These are phyloP conservation scores for Butorides virescens DNA, from an alignment of 2,113 vertebrate genomes.

Conservation along the genomic window DNA sequence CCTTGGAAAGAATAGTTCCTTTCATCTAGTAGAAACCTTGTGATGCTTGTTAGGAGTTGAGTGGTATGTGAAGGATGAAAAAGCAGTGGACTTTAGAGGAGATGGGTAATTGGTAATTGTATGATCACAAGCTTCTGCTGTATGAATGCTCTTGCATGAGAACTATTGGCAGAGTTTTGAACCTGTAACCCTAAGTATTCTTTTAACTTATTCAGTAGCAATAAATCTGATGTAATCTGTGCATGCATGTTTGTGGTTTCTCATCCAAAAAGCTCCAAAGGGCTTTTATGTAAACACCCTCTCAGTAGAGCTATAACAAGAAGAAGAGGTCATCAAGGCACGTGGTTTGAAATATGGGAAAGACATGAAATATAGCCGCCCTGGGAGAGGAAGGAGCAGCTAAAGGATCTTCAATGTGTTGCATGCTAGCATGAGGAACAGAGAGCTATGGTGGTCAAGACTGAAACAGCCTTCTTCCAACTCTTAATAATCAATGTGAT, in stretches of 20 bases:
- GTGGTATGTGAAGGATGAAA: background rate
- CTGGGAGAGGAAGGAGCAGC: background rate
- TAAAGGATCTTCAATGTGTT: background rate
- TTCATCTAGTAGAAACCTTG: background rate
- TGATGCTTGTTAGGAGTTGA: background rate
- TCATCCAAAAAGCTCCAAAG: slow-evolving; percentile 50
- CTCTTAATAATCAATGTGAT: background rate
- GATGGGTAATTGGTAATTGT: background rate
- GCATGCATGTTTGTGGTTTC: slow-evolving; percentile 43
- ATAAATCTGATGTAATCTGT: slow-evolving; percentile 42
- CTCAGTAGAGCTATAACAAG: slow-evolving; percentile 34
- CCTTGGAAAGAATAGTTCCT: background rate
- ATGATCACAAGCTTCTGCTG: background rate
- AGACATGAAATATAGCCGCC: background rate
- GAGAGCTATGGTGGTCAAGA: background rate
- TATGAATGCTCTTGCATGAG: background rate
- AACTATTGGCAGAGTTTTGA: background rate
- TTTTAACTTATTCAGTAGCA: background rate
- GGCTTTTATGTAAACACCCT: slow-evolving; percentile 55
- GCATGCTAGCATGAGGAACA: background rate
- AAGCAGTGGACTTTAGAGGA: background rate
- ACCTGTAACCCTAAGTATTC: slow-evolving; percentile 19
- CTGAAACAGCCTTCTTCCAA: background rate
- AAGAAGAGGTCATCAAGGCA: background rate
- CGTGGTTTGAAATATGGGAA: slow-evolving; percentile 32